Evolutionary conservation across 1,140 invertebrate species (phyloP), one percentile per base, ranked within the genome.

Genomic region (Brachionus sp.): DNA sequence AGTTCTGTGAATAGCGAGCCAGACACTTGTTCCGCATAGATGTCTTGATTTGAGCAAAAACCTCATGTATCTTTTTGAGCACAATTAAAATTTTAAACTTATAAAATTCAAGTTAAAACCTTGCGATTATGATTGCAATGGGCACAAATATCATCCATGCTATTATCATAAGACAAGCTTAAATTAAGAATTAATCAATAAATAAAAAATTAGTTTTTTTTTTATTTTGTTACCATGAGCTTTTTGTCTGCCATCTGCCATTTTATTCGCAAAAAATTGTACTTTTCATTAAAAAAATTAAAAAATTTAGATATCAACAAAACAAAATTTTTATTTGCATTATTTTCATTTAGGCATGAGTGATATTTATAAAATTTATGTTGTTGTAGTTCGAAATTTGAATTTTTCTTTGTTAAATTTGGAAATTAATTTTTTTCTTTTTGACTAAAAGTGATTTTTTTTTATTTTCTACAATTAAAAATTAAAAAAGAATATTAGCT

Each of bases 131-230:
- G 19, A 80, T 39, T 42, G 50, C 46, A 33, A 62, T 80, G 25
- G 77, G 39, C 2, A 44, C 77, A 44, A 80, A 66, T 62, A 57
- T 42, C 33, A 80, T 66, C 77, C 77, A 80, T 62, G 77, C 77
- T 37, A 80, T 62, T 39, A 80, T 44, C 77, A 80, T 80, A 5
- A 80, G 50, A 44, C 77, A 80, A 35, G 70, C 70, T 75, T 7
- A 10, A 44, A 10, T 10, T 9, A 25, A 2, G 25, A 29, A 50
- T 46, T 33, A 44, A 23, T 12, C 16, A 10, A 23, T 25, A 23
- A 1, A 64, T 23, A 33, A 25, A 25, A 33, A 29, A 16, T 23
- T 10, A 16, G 6, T 1, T 25, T 29, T 64, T 25, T 29, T 29
- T 64, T 68, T 10, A 37, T 42, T 39, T 16, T 6, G n/a, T 19